A percentile compares a stretch with the other conserved stretches of the same genome.
These are phyloP conservation scores for Xenus cinereus DNA, from an alignment of 2,113 vertebrate genomes.

Conservation along the genomic window DNA sequence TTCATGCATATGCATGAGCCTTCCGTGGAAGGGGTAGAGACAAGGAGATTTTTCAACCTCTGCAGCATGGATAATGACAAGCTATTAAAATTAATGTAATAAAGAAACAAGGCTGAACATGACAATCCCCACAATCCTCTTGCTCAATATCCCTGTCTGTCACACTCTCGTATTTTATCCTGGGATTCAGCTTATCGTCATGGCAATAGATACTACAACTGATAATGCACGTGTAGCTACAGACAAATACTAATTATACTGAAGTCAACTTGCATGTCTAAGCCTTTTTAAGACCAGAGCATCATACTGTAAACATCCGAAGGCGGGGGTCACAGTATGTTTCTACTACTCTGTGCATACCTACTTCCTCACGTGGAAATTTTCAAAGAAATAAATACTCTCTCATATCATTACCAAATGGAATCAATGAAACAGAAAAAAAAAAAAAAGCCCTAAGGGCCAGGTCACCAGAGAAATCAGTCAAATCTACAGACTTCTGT, in stretches of 20 bases:
- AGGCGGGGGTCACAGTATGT: background rate
- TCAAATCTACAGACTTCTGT: background rate
- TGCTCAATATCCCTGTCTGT: background rate
- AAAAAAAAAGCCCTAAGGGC: background rate
- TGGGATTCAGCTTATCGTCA: background rate
- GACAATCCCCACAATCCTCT: background rate
- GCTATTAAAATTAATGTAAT: background rate
- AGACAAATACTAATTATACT: background rate
- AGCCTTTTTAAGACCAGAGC: background rate
- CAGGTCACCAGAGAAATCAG: background rate
- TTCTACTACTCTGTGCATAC: background rate
- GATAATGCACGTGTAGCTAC: background rate
- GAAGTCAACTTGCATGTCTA: background rate
- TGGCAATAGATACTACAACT: background rate
- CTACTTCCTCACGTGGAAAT: background rate
- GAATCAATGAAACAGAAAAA: background rate
- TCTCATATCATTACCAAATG: background rate
- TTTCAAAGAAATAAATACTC: background rate
- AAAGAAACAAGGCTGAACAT: background rate
- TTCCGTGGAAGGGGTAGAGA: background rate
- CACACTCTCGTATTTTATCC: background rate
- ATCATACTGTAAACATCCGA: background rate
- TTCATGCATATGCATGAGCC: background rate
- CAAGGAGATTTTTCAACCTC: background rate
- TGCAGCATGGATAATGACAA: background rate